phyloP scores from a whole-genome alignment of 2,888 invertebrate species.

The Hololepta plana region DNA sequence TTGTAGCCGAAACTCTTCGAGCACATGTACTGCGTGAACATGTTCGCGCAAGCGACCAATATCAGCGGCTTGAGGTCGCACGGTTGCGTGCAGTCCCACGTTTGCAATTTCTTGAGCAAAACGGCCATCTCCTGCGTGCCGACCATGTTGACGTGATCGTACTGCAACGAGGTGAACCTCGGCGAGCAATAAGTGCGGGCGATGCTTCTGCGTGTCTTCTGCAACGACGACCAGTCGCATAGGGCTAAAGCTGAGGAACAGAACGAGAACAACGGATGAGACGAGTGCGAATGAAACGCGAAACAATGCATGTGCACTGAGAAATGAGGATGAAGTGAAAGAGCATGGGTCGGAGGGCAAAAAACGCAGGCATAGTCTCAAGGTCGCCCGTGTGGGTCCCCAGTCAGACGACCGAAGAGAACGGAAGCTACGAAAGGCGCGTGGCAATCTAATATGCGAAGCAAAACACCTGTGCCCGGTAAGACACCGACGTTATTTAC shows the following conservation, averaged over 20 bases:
- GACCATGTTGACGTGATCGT: slow-evolving; percentile 51
- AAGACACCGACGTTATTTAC: too few relatives aligned
- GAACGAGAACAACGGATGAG: slow-evolving; percentile 10
- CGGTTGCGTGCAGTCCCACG: slow-evolving; percentile 23
- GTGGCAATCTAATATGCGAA: too few relatives aligned
- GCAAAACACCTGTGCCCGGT: too few relatives aligned
- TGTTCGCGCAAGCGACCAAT: slow-evolving; percentile 60
- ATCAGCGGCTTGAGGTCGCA: slow-evolving; percentile 52
- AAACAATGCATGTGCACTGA: slow-evolving; percentile 5
- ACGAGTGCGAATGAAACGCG: background rate
- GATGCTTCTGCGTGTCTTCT: slow-evolving; percentile 57
- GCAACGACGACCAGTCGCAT: slow-evolving; percentile 75
- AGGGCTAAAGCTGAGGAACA: slow-evolving; percentile 71
- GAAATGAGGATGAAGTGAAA: slow-evolving; percentile 7
- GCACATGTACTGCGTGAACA: slow-evolving; percentile 78
- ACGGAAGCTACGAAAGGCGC: too few relatives aligned
- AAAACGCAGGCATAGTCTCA: slow-evolving; percentile 18
- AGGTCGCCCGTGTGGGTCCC: too few relatives aligned
- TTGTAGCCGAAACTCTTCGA: slow-evolving; percentile 54
- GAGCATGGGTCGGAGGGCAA: slow-evolving; percentile 13
- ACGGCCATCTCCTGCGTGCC: slow-evolving; percentile 45
- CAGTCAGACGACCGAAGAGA: too few relatives aligned
- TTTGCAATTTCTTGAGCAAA: slow-evolving; percentile 37
- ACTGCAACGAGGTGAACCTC: slow-evolving; percentile 51
- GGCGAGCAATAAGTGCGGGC: slow-evolving; percentile 70